These are phyloP conservation scores for Germaria angustata DNA, from an alignment of 2,888 invertebrate species.

Conservation along the genomic window DNA sequence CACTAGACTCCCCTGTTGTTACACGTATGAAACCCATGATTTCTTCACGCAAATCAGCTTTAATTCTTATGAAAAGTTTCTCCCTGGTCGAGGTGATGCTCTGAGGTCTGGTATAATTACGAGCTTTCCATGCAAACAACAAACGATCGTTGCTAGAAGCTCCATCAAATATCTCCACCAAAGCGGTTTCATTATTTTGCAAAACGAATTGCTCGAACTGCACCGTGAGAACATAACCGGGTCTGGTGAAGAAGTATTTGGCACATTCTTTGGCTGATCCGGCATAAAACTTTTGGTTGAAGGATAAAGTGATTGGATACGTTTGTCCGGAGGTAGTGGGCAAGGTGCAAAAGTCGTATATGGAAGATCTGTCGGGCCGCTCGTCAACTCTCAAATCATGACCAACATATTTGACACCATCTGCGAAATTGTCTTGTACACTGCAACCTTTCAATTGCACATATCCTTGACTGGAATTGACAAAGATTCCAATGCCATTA, in stretches of 20 bases:
- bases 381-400: slow-evolving; percentile 89
- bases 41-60: slow-evolving; percentile 86
- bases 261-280: slow-evolving; percentile 86
- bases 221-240: slow-evolving; percentile 90
- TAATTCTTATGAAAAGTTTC: slow-evolving; percentile 89
- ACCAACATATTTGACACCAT: slow-evolving; percentile 92
- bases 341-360: slow-evolving; percentile 91
- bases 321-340: slow-evolving; percentile 92
- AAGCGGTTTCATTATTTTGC: slow-evolving; percentile 87
- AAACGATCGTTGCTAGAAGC: slow-evolving; percentile 85
- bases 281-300: slow-evolving; percentile 89
- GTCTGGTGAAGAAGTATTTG: slow-evolving; percentile 89
- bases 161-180: slow-evolving; percentile 90
- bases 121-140: slow-evolving; percentile 86
- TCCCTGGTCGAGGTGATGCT: slow-evolving; percentile 88
- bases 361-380: slow-evolving; percentile 86
- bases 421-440: slow-evolving; percentile 92
- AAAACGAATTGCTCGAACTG: slow-evolving; percentile 91
- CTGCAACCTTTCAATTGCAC: slow-evolving; percentile 88
- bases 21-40: slow-evolving; percentile 89
- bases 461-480: slow-evolving; percentile 93
- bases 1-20: slow-evolving; percentile 87
- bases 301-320: slow-evolving; percentile 90
- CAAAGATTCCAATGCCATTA: slow-evolving; percentile 92
- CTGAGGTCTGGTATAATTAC: slow-evolving; percentile 93